Evolutionary conservation across 1,140 invertebrate genomes (phyloP).

Genomic region (Helicoverpa armigera): DNA sequence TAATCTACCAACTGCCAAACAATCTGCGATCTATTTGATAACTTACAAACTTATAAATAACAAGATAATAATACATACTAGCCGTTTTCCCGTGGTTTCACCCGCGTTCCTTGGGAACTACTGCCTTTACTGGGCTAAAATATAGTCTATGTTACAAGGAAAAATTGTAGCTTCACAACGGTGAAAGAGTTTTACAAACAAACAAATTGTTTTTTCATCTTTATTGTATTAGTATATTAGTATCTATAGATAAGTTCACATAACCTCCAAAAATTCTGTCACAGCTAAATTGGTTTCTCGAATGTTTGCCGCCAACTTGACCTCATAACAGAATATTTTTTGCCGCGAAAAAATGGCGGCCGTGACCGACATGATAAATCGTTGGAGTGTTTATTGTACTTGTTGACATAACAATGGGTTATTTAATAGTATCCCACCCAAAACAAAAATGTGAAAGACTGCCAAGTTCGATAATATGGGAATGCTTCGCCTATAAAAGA

Average conservation of each 20-base stretch:
- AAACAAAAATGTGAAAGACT: too few relatives aligned
- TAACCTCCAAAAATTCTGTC: not conserved
- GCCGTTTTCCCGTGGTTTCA: too few relatives aligned
- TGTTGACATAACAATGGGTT: constrained; percentile 21
- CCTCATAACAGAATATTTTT: constrained; percentile 12
- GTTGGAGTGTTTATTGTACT: constrained; percentile 1
- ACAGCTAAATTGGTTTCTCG: constrained; percentile 14
- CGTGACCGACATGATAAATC: constrained; percentile 44
- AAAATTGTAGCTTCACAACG: too few relatives aligned
- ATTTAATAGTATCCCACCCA: constrained; percentile 28
- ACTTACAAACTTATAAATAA: not conserved
- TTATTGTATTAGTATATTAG: too few relatives aligned
- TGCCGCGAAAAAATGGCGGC: constrained; percentile 10
- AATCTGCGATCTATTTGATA: not conserved
- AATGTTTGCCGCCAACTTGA: constrained; percentile 14
- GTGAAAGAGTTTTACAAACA: too few relatives aligned
- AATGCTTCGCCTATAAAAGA: too few relatives aligned
- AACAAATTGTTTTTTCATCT: too few relatives aligned
- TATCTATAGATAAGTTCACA: constrained; percentile 14
- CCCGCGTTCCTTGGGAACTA: too few relatives aligned
- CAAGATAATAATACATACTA: not conserved
- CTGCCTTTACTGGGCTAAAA: too few relatives aligned
- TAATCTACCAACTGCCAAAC: constrained; percentile 1
- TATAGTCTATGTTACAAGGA: too few relatives aligned
- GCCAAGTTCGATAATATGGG: too few relatives aligned